phyloP scores from a whole-genome alignment of 2,113 vertebrate genomes.

The Theristicus caerulescens region DNA sequence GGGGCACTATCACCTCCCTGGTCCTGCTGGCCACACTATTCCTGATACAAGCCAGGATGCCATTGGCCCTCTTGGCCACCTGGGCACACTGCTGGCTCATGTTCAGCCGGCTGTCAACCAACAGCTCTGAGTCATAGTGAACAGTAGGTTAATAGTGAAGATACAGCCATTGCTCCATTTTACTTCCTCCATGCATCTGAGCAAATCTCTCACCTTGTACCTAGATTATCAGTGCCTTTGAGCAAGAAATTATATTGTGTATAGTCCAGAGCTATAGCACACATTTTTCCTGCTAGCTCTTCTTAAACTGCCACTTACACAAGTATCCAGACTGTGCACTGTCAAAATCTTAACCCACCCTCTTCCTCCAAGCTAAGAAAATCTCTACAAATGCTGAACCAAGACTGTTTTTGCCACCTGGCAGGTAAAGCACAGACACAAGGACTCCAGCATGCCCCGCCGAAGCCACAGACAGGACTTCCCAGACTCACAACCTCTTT shows the following conservation, averaged over 20 bases:
- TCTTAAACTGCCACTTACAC: not conserved
- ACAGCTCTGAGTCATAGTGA: not conserved
- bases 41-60: too few relatives aligned
- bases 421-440: not conserved
- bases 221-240: not conserved
- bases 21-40: too few relatives aligned
- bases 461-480: not conserved
- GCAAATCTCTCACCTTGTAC: not conserved
- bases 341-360: not conserved
- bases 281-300: not conserved
- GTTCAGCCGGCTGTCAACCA: too few relatives aligned
- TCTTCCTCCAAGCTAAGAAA: not conserved
- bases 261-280: not conserved
- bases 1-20: too few relatives aligned
- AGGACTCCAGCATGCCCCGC: accelerated
- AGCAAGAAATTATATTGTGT: not conserved
- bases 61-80: too few relatives aligned
- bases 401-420: not conserved
- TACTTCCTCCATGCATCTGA: not conserved
- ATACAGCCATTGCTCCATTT: not conserved
- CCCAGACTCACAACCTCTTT: not conserved
- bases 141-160: not conserved
- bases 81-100: too few relatives aligned
- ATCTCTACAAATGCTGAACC: not conserved
- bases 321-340: not conserved